Evolutionary conservation across 2,797 vertebrate species (phyloP).

Genomic region (Mormyrus proboscirostris): DNA sequence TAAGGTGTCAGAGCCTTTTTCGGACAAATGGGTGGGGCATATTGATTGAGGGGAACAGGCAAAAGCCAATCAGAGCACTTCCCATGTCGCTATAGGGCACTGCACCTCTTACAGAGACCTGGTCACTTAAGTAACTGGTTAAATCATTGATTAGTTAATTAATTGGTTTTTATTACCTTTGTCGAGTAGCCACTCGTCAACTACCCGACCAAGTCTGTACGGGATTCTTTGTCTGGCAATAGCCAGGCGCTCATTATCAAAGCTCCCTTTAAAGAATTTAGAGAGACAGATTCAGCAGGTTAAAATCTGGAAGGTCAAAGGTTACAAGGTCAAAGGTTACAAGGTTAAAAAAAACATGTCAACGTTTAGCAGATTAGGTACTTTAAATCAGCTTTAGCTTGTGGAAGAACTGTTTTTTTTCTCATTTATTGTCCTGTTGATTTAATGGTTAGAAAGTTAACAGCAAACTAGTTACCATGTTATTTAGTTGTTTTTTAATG

Average conservation of each 20-base stretch:
- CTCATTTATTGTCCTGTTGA: conserved; percentile 39
- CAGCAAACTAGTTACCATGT: conserved; percentile 63
- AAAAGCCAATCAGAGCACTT: conserved; percentile 15
- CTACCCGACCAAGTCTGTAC: conserved; percentile 99
- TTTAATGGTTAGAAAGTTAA: conserved; percentile 61
- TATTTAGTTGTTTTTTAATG: conserved; percentile 69
- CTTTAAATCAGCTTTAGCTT: conserved; percentile 62
- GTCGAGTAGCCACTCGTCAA: conserved; percentile 99
- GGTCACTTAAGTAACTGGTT: conserved; percentile 58
- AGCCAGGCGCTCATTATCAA: conserved; percentile 99
- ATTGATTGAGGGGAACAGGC: background rate
- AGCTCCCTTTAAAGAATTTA: conserved; percentile 99
- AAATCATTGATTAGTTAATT: conserved; percentile 71
- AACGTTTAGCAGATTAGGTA: conserved; percentile 68
- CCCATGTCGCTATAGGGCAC: conserved; percentile 56
- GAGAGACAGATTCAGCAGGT: conserved; percentile 89
- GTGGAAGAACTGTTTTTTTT: conserved; percentile 54
- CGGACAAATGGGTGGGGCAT: background rate
- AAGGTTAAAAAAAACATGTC: conserved; percentile 63
- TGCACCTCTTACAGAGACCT: conserved; percentile 69
- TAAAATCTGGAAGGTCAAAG: conserved; percentile 76
- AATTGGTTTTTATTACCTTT: conserved; percentile 94
- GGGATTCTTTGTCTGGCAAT: conserved; percentile 99
- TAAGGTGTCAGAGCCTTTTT: background rate
- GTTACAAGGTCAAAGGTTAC: conserved; percentile 77